phyloP scores from a whole-genome alignment of 1,140 invertebrate species.

The Paracyclopina nana region DNA sequence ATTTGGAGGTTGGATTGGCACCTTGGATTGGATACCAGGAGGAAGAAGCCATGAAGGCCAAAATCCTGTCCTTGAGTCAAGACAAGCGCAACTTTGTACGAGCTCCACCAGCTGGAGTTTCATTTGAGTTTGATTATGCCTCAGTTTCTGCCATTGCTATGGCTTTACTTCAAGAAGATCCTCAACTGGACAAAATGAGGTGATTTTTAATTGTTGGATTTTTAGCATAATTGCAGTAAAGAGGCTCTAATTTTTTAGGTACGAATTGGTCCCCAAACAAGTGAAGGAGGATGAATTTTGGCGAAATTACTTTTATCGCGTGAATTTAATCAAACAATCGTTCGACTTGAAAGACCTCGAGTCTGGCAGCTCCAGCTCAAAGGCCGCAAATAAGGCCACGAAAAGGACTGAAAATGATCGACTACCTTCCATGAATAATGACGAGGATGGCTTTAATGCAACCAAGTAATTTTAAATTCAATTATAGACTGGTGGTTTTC shows the following conservation, averaged over 20 bases:
- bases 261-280: constrained; percentile 95
- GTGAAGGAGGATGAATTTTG: constrained; percentile 96
- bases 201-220: no score
- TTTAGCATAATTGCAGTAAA: no score
- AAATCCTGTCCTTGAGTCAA: constrained; percentile 82
- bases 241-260: no score
- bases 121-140: constrained; percentile 88
- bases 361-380: background rate
- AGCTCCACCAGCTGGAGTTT: constrained; percentile 78
- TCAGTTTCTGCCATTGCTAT: constrained; percentile 64
- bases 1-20: constrained; percentile 53
- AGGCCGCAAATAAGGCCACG: background rate
- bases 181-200: constrained; percentile 90
- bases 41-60: constrained; percentile 70
- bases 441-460: no score
- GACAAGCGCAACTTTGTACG: constrained; percentile 92
- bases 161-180: constrained; percentile 80
- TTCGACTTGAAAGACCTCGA: constrained; percentile 41
- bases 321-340: constrained; percentile 89
- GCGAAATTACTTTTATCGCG: constrained; percentile 98
- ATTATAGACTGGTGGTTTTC: no score
- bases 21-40: constrained; percentile 79
- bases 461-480: no score
- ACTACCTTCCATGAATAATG: no score
- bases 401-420: no score